These are phyloP conservation scores for Patella depressa DNA, from an alignment of 2,888 invertebrate species.

Conservation along the genomic window DNA sequence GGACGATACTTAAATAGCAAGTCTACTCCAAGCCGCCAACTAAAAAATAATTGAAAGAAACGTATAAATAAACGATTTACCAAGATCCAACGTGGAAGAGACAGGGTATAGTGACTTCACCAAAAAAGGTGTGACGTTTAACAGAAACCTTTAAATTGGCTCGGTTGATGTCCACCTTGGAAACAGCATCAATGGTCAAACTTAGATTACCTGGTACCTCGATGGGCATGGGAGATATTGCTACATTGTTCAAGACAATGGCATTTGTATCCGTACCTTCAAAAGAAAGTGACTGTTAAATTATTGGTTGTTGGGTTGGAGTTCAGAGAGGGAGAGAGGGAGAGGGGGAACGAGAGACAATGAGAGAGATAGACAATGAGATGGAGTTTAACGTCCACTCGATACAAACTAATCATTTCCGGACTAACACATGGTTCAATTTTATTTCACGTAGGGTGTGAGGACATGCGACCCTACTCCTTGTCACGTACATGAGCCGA, in stretches of 20 bases:
- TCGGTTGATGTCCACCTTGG: background rate
- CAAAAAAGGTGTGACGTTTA: conserved; percentile 24
- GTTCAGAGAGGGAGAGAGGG: background rate
- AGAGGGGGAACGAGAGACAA: no score
- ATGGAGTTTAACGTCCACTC: no score
- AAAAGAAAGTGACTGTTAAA: background rate
- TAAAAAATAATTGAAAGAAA: no score
- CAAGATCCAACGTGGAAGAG: conserved; percentile 33
- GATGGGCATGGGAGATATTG: conserved; percentile 28
- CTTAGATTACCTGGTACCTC: conserved; percentile 26
- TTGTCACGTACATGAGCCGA: no score
- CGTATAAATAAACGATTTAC: conserved; percentile 4
- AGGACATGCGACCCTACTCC: no score
- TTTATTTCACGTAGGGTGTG: no score
- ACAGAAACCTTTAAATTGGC: conserved; percentile 4
- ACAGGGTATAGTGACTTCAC: conserved; percentile 30
- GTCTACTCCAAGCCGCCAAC: no score
- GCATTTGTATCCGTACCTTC: conserved; percentile 12
- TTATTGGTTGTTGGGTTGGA: background rate
- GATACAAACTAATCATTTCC: no score
- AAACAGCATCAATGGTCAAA: conserved; percentile 19
- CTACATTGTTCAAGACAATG: conserved; percentile 23
- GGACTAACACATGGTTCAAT: no score
- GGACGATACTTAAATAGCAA: no score
- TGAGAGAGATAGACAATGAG: no score